Base-by-base conservation (phyloP, 2,113 vertebrate species). In the Boleophthalmus pectinirostris region DNA sequence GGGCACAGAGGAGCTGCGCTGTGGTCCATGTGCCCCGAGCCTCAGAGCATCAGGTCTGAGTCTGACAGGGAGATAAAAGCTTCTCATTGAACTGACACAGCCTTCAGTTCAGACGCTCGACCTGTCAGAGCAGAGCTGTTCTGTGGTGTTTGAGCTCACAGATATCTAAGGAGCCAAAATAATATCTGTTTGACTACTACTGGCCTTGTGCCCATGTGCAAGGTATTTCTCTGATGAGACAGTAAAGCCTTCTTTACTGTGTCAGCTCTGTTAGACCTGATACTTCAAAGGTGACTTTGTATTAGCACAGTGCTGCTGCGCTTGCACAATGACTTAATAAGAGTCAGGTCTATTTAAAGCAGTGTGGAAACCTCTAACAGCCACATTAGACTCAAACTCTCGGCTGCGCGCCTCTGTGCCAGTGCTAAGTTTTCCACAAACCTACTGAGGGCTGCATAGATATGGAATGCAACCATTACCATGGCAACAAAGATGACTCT, bases 241-340 rank as follows among this genome's bases (percentile, higher is more conserved):
- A 82, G 45, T 13, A 2, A 67, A 75, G 80, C 58, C 57, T 70
- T 80, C 49, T 61, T 25, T 61, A 78, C 73, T 75, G 74, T 85
- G 74, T 85, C 83, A 74, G 74, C 79, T 73, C 71, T 45, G 47
- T 49, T 58, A 82, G 63, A 75, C 69, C 75, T 57, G 51, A 45
- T 71, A 58, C 81, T 75, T 84, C 68, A 75, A 75, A 68, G 80
- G 85, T 77, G 70, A 74, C 81, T 85, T 86, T 86, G 77, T 82
- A 69, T 81, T 60, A 60, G 65, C 61, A 15, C 73, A 12, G 29
- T 24, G 47, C 38, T 75, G 87, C 84, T 81, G 78, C 25, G 85
- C 76, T 83, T 85, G 82, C 83, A 80, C 75, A 87, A 75, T 74
- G 71, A 61, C 72, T 82, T 38, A 73, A 78, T 82, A 81, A 77